Conservation (phyloP, 2,113 vertebrate genomes). For the Columbina picui region DNA sequence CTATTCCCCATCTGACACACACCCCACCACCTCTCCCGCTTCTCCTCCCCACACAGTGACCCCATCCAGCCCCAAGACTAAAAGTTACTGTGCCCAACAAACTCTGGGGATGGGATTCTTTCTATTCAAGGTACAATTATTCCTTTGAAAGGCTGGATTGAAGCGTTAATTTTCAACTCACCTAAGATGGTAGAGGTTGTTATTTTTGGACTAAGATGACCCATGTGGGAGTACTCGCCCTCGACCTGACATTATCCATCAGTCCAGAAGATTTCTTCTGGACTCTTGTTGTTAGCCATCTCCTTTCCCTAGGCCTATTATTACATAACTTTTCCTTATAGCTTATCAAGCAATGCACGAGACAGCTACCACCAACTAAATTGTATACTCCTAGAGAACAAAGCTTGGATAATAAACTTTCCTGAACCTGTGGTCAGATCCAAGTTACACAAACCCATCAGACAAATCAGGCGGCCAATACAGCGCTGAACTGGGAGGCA, state of each 20-base stretch:
- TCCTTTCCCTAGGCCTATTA: not conserved
- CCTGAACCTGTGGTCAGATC: not conserved
- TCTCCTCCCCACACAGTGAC: not conserved
- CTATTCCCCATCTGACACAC: accelerated
- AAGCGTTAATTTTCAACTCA: not conserved
- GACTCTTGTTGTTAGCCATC: not conserved
- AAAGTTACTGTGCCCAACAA: not conserved
- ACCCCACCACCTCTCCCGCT: accelerated
- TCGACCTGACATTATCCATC: not conserved
- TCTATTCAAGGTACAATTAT: not conserved
- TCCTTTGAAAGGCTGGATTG: not conserved
- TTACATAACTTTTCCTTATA: not conserved
- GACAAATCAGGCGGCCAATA: not conserved
- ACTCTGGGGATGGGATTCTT: not conserved
- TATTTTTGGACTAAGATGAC: not conserved
- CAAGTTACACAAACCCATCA: accelerated
- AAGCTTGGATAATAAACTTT: not conserved
- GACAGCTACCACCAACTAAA: not conserved
- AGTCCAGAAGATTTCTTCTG: not conserved
- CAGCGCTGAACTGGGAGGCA: not conserved
- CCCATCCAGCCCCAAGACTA: not conserved
- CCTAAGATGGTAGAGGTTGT: not conserved
- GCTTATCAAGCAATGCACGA: not conserved
- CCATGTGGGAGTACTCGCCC: not conserved
- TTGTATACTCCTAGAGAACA: not conserved